Percentiles rank a stretch among this genome's conserved stretches.
phyloP scores from a whole-genome alignment of 2,888 invertebrate genomes.

The Agonopterix arenella region DNA sequence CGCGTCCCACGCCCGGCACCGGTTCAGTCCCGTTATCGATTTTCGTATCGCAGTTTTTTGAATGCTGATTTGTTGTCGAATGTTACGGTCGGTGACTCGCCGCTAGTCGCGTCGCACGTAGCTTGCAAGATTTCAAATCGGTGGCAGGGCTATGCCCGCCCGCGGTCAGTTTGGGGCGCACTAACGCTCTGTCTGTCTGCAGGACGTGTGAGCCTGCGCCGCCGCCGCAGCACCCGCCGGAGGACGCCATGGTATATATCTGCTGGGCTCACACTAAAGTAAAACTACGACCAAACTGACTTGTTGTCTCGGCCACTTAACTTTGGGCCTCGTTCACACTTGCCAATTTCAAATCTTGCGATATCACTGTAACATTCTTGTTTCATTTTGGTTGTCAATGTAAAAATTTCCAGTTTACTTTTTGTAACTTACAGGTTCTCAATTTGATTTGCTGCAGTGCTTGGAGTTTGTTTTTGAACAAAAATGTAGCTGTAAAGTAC shows the following conservation, averaged over 20 bases:
- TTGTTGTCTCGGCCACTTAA: constrained; percentile 74
- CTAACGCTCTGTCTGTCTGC: constrained; percentile 78
- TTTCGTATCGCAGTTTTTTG: constrained; percentile 22
- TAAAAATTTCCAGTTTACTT: constrained; percentile 68
- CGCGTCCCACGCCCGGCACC: constrained; percentile 67
- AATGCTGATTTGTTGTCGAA: constrained; percentile 17
- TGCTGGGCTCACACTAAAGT: constrained; percentile 75
- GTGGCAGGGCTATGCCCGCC: constrained; percentile 39
- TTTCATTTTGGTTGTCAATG: constrained; percentile 66
- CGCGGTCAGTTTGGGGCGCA: constrained; percentile 57
- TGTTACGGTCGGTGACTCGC: constrained; percentile 33
- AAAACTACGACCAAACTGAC: constrained; percentile 72
- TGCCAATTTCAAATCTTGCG: constrained; percentile 75
- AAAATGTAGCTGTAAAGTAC: constrained; percentile 76
- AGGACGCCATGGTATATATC: constrained; percentile 74
- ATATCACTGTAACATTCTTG: constrained; percentile 70
- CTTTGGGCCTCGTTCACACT: constrained; percentile 72
- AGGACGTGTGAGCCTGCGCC: constrained; percentile 74
- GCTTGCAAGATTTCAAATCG: constrained; percentile 73
- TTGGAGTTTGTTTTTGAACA: constrained; percentile 74
- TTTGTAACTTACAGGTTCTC: constrained; percentile 76
- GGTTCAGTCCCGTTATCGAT: constrained; percentile 59
- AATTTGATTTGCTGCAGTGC: constrained; percentile 78
- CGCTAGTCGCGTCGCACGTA: constrained; percentile 23
- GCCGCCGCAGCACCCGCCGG: constrained; percentile 70